Conservation (phyloP, 2,888 invertebrate genomes). For the Erannis defoliaria region DNA sequence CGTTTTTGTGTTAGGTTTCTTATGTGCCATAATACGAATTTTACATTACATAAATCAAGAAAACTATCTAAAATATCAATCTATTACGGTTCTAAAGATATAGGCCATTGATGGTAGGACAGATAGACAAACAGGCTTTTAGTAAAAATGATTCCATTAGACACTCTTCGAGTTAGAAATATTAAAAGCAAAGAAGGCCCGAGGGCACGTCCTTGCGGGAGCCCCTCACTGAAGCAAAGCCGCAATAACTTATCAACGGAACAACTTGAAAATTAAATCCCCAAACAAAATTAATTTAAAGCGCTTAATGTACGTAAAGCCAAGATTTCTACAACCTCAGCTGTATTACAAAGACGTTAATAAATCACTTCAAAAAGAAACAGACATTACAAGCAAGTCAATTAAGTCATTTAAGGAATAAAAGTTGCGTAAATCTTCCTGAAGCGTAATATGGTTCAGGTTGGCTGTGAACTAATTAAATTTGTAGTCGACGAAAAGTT, state of each 20-base stretch:
- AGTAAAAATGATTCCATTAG: no score
- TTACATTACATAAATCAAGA: no score
- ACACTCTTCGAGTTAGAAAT: no score
- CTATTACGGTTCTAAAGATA: no score
- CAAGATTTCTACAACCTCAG: conserved; percentile 22
- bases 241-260: conserved; percentile 3
- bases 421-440: conserved; percentile 42
- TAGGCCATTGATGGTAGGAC: no score
- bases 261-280: conserved; percentile 4
- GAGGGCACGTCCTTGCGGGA: background rate
- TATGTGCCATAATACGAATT: no score
- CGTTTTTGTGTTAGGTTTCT: no score
- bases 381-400: conserved; percentile 43
- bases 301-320: conserved; percentile 21
- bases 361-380: conserved; percentile 44
- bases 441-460: conserved; percentile 28
- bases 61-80: no score
- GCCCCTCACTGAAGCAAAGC: background rate
- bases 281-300: conserved; percentile 22
- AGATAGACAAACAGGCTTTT: background rate
- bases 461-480: conserved; percentile 40
- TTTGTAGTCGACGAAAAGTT: conserved; percentile 35
- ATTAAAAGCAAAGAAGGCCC: background rate
- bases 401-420: conserved; percentile 42
- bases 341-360: conserved; percentile 23